A percentile compares a stretch with the other conserved stretches of the same genome.
Evolutionary conservation across 2,888 invertebrate species (phyloP).

Genomic region (Venusia cambrica): DNA sequence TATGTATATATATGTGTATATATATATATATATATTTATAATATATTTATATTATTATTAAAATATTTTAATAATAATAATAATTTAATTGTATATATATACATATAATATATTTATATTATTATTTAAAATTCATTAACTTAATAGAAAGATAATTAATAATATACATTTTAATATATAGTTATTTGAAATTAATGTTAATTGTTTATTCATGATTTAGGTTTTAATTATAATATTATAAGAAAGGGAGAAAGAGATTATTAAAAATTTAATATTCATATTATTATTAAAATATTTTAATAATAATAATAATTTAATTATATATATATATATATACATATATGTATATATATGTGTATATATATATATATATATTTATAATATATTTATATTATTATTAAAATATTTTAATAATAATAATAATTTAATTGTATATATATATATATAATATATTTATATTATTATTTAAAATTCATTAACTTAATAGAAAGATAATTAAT

Average conservation of each 20-base stretch:
- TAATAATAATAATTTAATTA: constrained; percentile 8
- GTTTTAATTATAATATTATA: constrained; percentile 39
- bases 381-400: constrained; percentile 18
- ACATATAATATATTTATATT: constrained; percentile 14
- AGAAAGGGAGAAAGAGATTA: constrained; percentile 33
- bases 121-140: constrained; percentile 9
- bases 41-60: constrained; percentile 18
- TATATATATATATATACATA: constrained; percentile 20
- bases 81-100: constrained; percentile 12
- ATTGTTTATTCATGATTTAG: constrained; percentile 33
- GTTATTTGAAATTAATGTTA: constrained; percentile 26
- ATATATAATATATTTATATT: constrained; percentile 14
- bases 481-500: constrained; percentile 6
- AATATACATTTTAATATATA: constrained; percentile 30
- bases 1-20: constrained; percentile 4
- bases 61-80: constrained; percentile 11
- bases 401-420: constrained; percentile 11
- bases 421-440: constrained; percentile 12
- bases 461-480: constrained; percentile 9
- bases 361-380: constrained; percentile 5
- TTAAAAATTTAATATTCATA: constrained; percentile 29
- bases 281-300: constrained; percentile 19
- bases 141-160: constrained; percentile 6
- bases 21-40: constrained; percentile 5
- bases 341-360: constrained; percentile 4